Evolutionary conservation across 64 coral and sea anemone genomes (phyloP).

Genomic region (Dendronephthya gigantea): DNA sequence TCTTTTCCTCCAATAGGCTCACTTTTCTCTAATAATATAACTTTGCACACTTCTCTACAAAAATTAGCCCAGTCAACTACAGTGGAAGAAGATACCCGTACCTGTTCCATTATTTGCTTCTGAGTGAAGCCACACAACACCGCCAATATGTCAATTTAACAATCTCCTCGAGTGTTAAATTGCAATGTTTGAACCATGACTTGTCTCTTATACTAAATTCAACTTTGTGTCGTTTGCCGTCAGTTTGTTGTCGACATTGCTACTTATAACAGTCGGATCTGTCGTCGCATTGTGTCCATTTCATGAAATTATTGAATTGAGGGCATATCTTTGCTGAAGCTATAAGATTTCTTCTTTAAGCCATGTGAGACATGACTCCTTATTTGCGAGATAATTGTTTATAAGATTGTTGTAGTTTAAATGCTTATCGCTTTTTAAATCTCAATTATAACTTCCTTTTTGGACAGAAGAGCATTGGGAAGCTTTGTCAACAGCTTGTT

Average conservation of each 20-base stretch:
- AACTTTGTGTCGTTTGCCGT: not conserved
- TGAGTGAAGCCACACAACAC: not conserved
- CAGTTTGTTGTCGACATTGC: not conserved
- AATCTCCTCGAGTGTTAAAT: not conserved
- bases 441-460: no score
- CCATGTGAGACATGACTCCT: no score
- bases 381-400: no score
- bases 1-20: constrained; percentile 28
- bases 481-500: no score
- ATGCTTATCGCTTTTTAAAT: no score
- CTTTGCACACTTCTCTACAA: constrained; percentile 44
- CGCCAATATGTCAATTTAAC: constrained; percentile 12
- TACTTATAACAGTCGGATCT: not conserved
- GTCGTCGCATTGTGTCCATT: not conserved
- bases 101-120: not conserved
- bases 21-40: constrained; percentile 11
- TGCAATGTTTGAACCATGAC: not conserved
- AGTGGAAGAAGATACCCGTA: not conserved
- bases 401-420: no score
- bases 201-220: not conserved
- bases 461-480: no score
- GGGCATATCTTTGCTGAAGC: no score
- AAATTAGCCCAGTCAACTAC: no score
- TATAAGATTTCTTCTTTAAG: no score
- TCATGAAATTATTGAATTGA: not conserved